A percentile compares a stretch with the other conserved stretches of the same genome.
Conservation (phyloP, 2,888 invertebrate genomes). For the Drosophila paracracens region DNA sequence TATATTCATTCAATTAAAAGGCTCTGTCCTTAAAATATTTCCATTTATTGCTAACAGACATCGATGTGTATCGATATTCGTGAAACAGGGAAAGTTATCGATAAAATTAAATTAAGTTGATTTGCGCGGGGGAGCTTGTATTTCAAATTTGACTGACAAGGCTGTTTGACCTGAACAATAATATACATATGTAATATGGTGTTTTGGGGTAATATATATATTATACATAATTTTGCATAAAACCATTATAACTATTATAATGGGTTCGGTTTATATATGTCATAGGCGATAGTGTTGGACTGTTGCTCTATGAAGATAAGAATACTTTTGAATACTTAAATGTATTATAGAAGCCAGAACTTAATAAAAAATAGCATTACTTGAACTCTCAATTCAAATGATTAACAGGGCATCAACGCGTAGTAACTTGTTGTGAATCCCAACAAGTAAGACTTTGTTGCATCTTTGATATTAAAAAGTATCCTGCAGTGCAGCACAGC, state of each 20-base stretch:
- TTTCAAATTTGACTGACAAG: neutral
- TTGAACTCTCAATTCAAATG: neutral
- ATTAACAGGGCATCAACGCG: neutral
- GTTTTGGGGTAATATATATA: neutral
- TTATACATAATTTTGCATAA: neutral
- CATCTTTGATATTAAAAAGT: conserved; percentile 64
- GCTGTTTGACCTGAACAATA: neutral
- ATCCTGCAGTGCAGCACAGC: conserved; percentile 60
- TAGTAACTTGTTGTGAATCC: conserved; percentile 12
- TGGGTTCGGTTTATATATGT: too few relatives aligned
- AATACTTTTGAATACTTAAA: too few relatives aligned
- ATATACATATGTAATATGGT: neutral
- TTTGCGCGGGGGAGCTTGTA: neutral
- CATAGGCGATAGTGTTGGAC: too few relatives aligned
- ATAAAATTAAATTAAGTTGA: neutral
- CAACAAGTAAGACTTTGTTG: conserved; percentile 54
- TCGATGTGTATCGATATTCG: neutral
- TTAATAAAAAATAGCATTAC: neutral
- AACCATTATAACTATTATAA: neutral
- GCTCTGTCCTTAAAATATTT: too few relatives aligned
- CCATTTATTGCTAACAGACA: neutral
- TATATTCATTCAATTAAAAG: too few relatives aligned
- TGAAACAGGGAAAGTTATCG: neutral
- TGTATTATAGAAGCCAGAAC: too few relatives aligned
- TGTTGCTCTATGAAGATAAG: too few relatives aligned